Conservation (phyloP, 2,113 vertebrate genomes). For the Tychaedon coryphoeus region DNA sequence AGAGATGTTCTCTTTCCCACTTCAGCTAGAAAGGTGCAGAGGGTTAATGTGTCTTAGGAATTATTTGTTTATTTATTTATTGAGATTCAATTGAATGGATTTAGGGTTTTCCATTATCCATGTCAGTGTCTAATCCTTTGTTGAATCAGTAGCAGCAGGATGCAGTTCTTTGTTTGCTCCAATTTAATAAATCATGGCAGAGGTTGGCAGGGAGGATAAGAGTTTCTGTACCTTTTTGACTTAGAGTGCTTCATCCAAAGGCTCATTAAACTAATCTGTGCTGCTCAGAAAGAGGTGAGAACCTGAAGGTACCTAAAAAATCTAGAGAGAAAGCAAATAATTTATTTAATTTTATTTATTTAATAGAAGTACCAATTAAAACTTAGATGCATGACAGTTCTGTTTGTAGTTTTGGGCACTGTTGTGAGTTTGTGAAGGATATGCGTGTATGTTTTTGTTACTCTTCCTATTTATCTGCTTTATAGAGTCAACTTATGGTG, state of each 20-base stretch:
- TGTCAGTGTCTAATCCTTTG: not conserved
- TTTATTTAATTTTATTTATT: not conserved
- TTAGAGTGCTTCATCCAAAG: not conserved
- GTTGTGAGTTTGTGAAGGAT: not conserved
- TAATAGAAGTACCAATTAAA: not conserved
- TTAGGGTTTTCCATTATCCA: not conserved
- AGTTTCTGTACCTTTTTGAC: not conserved
- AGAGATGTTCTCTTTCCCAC: not conserved
- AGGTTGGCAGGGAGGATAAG: not conserved
- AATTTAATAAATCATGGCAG: not conserved
- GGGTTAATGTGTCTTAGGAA: not conserved
- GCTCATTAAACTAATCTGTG: not conserved
- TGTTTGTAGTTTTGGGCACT: not conserved
- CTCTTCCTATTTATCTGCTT: not conserved
- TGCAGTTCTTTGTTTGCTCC: not conserved
- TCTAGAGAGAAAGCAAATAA: not conserved
- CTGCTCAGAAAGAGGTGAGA: not conserved
- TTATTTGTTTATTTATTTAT: not conserved
- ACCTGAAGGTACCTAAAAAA: not conserved
- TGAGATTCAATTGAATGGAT: not conserved
- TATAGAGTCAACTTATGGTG: not conserved
- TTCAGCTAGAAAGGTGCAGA: not conserved
- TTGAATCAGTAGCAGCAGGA: not conserved
- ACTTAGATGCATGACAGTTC: not conserved
- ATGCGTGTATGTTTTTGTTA: accelerated